Evolutionary conservation across 2,888 invertebrate species (phyloP), one percentile per base, ranked within the genome.

Genomic region (Tolmerus cingulatus): DNA sequence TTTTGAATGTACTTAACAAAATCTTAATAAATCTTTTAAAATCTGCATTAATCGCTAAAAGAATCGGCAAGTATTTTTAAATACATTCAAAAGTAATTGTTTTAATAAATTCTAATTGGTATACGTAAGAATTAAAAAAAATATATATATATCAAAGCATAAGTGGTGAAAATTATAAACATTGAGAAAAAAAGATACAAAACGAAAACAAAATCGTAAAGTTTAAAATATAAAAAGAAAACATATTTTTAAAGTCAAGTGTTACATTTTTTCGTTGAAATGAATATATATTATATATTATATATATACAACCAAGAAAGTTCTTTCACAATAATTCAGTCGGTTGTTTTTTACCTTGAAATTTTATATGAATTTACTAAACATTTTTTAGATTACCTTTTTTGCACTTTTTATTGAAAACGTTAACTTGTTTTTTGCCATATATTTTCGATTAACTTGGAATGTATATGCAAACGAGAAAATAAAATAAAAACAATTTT

Each of bases 401-500:
- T 88, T 86, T 76, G 86, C 79, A 87, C 74, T 79, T 86, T 87
- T 82, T 82, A 82, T 66, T 84, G 76, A 66, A 76, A 81, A 87
- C 66, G 74, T 78, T 86, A 79, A 82, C 66, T 46, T 76, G 55
- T 86, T 77, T 66, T 51, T 77, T 86, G 55, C 51, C 86, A 76
- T 86, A 77, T 77, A 66, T 66, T 66, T 23, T 86, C 57, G 66
- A 81, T 74, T 74, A 40, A 51, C 51, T 82, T 81, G 82, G 87
- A 86, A 77, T 87, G 87, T 77, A 88, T 86, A 87, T 88, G 88
- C 88, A 86, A 86, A 81, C 9, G 66, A 66, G 27, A 66, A 84
- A 34, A 57, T 12, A 9, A 82, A n/a, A 55, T 55, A 57, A 51
- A 34, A 82, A 34, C n/a, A 55, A 34, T 74, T 46, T 46, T 74